Evolutionary conservation across 2,113 vertebrate genomes (phyloP).

Genomic region (Tenebrosternarchus preto): DNA sequence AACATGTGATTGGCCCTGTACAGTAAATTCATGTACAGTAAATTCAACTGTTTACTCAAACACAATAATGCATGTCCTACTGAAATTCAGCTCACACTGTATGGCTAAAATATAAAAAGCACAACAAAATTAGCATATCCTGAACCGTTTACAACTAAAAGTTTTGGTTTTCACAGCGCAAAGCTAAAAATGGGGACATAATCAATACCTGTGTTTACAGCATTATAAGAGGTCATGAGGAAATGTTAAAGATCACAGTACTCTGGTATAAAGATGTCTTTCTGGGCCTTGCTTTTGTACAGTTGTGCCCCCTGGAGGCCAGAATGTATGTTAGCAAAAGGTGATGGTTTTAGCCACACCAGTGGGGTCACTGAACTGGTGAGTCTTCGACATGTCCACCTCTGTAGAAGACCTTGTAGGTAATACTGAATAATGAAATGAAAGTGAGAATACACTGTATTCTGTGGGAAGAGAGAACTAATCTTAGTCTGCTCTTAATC

Average conservation of each 20-base stretch:
- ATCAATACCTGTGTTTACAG: background rate
- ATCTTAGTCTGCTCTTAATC: background rate
- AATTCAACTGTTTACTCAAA: background rate
- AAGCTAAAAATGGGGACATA: background rate
- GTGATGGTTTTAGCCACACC: too few species aligned
- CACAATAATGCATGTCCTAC: conserved; percentile 31
- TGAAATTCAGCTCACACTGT: background rate
- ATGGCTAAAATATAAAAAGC: conserved; percentile 4
- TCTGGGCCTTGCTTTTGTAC: too few species aligned
- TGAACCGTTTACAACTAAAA: background rate
- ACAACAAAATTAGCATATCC: too few species aligned
- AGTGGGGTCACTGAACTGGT: background rate
- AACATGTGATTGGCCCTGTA: conserved; percentile 2
- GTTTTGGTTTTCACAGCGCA: background rate
- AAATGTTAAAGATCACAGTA: background rate
- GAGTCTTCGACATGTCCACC: background rate
- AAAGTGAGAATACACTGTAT: background rate
- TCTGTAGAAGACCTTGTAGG: background rate
- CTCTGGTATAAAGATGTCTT: background rate
- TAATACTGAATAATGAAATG: background rate
- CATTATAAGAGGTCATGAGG: background rate
- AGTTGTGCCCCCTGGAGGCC: too few species aligned
- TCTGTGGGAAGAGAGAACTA: background rate
- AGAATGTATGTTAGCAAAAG: background rate
- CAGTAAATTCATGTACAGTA: background rate